Base-by-base conservation (phyloP, 2,888 invertebrate species). In the Chloroclystis v-ata region DNA sequence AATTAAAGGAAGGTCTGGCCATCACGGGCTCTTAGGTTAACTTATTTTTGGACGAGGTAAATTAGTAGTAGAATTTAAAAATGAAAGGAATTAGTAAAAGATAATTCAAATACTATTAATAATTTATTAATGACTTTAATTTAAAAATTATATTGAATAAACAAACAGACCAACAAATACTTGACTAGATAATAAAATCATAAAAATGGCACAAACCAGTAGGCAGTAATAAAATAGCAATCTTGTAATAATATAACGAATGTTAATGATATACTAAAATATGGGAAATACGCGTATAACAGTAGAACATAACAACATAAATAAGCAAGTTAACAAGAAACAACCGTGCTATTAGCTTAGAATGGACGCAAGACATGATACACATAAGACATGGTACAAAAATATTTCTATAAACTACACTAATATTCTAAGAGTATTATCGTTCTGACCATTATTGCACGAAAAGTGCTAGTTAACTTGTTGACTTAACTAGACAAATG, bases 121-220 rank as follows among this genome's bases (percentile, higher is more conserved):
- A n/a, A n/a, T n/a, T n/a, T n/a, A n/a, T n/a, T n/a, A n/a, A n/a
- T n/a, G n/a, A n/a, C n/a, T n/a, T n/a, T n/a, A n/a, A n/a, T n/a
- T n/a, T n/a, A n/a, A 26, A 8, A 8, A 8, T 8, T 2, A 2
- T 8, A 26, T 6, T 26, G 26, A 26, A 26, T 26, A 6, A 6
- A 26, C 1, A 8, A 26, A 26, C 14, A 16, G 5, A 14, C n/a
- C 32, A 33, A 14, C 5, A 2, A 26, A 33, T n/a, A 33, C 32
- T 16, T 49, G 51, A 52, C 51, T 52, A 54, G 51, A 52, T 33
- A 10, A 29, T 7, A 49, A 44, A 51, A 37, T 49, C 50, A 50
- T 50, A 46, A 32, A 39, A 40, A 46, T 37, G 39, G 43, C 46
- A 50, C 43, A 39, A 35, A 43, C 20, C 2, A 33, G n/a, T 14